Conservation (phyloP, 1,140 invertebrate species). For the Rhynchophorus ferrugineus region DNA sequence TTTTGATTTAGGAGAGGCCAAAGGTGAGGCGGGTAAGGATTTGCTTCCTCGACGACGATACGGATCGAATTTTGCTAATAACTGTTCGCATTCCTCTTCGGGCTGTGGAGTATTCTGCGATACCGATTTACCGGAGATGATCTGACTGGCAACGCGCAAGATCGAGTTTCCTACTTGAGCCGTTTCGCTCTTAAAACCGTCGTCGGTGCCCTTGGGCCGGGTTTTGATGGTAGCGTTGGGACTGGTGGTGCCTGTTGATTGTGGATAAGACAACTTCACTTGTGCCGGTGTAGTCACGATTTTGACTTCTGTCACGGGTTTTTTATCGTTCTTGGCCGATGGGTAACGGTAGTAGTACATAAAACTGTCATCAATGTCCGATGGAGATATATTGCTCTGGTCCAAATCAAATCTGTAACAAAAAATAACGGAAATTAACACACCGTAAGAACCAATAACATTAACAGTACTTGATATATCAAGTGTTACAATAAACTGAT, state of each 20-base stretch:
- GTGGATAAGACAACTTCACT: conserved; percentile 49
- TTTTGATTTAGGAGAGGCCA: conserved; percentile 51
- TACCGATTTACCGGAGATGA: conserved; percentile 50
- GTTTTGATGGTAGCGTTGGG: conserved; percentile 5
- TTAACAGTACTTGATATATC: too few relatives aligned
- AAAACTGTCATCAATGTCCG: conserved; percentile 62
- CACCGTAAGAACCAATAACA: too few relatives aligned
- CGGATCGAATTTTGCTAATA: conserved; percentile 35
- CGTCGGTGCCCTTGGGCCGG: conserved; percentile 46
- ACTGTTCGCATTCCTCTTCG: conserved; percentile 31
- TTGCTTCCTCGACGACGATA: conserved; percentile 52
- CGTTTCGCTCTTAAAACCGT: conserved; percentile 61
- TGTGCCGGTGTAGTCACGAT: conserved; percentile 20
- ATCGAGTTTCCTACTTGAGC: conserved; percentile 64
- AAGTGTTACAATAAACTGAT: too few relatives aligned
- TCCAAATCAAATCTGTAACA: conserved; percentile 58
- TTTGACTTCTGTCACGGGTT: conserved; percentile 33
- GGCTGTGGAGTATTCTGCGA: conserved; percentile 30
- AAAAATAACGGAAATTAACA: conserved; percentile 19
- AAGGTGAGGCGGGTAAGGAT: conserved; percentile 61
- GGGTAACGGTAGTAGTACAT: conserved; percentile 41
- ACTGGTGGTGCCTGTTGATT: too few relatives aligned
- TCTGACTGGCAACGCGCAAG: conserved; percentile 62
- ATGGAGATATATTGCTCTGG: conserved; percentile 58
- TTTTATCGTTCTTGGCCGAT: conserved; percentile 27